Evolutionary conservation across 2,797 vertebrate species (phyloP).

Genomic region (Macrochelys suwanniensis): DNA sequence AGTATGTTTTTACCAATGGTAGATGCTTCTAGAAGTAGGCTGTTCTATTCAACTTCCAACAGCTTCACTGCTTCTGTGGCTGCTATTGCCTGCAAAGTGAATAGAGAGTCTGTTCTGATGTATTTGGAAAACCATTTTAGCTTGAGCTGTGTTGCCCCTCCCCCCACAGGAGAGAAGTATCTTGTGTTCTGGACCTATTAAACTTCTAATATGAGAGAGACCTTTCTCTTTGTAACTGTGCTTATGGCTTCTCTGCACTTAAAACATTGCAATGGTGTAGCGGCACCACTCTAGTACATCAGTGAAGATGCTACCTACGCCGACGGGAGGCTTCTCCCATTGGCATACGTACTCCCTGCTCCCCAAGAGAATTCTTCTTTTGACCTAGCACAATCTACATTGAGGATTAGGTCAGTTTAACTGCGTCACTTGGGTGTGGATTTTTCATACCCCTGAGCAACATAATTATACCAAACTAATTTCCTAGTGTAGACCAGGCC

Average conservation of each 20-base stretch:
- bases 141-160: neutral
- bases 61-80: neutral
- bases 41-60: neutral
- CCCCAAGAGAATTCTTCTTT: neutral
- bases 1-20: neutral
- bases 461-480: too few species aligned
- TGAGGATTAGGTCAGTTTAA: neutral
- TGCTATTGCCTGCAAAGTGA: neutral
- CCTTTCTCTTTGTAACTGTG: neutral
- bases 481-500: too few species aligned
- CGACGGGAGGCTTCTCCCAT: too few species aligned
- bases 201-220: neutral
- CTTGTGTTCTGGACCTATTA: neutral
- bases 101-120: neutral
- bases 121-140: neutral
- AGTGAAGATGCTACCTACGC: neutral
- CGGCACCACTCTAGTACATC: neutral
- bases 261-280: neutral
- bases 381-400: neutral
- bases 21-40: neutral
- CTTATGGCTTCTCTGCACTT: neutral
- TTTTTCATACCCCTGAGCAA: neutral
- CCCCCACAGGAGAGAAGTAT: neutral
- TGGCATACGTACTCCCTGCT: too few species aligned
- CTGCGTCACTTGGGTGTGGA: neutral